Conservation (phyloP, 2,113 vertebrate species). For the Lanius ludovicianus region DNA sequence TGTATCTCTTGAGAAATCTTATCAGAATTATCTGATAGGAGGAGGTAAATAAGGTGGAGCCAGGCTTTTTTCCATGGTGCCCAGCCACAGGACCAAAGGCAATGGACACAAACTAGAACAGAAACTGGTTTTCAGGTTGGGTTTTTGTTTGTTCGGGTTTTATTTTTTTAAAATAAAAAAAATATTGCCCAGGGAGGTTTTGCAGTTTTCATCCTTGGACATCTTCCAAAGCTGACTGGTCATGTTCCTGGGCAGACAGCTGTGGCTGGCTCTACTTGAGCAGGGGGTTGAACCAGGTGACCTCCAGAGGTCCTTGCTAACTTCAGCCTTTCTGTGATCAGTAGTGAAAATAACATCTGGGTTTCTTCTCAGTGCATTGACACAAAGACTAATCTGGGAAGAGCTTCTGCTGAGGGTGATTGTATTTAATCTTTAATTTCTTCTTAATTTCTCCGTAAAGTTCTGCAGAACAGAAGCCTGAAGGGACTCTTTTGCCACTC, state of each 20-base stretch:
- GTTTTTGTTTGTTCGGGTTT: rapidly evolving
- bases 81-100: not conserved
- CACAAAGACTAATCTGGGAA: not conserved
- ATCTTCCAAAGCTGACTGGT: not conserved
- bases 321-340: not conserved
- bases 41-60: not conserved
- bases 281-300: not conserved
- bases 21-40: not conserved
- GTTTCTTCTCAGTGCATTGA: not conserved
- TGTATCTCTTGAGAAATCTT: not conserved
- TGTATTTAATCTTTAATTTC: not conserved
- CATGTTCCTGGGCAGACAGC: not conserved
- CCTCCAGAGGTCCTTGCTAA: not conserved
- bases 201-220: not conserved
- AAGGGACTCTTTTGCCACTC: not conserved
- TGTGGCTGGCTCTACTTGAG: not conserved
- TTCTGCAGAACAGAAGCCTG: not conserved
- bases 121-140: not conserved
- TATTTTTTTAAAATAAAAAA: not conserved
- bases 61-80: not conserved
- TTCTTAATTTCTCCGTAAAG: not conserved
- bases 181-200: not conserved
- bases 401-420: not conserved
- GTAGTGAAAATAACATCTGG: not conserved
- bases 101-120: not conserved